Conservation (phyloP, 2,113 vertebrate genomes). For the Fregetta grallaria region DNA sequence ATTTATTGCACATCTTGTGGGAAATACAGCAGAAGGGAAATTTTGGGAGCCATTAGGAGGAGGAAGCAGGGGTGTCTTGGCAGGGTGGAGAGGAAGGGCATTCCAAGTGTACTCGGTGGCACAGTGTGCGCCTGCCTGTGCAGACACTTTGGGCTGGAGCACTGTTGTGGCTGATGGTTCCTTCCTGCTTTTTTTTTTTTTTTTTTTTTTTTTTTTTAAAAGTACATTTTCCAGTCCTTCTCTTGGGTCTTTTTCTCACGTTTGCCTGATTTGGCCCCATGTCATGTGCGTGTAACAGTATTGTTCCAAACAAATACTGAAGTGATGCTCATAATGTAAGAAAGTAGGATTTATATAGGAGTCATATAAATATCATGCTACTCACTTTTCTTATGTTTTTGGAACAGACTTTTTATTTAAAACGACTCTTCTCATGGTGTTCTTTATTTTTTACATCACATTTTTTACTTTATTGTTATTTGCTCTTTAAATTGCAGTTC, state of each 20-base stretch:
- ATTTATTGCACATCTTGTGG: background rate
- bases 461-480: background rate
- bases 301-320: background rate
- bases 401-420: background rate
- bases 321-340: background rate
- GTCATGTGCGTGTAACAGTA: background rate
- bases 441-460: background rate
- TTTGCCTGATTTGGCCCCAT: background rate
- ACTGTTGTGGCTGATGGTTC: background rate
- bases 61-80: background rate
- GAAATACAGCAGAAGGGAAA: background rate
- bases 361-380: background rate
- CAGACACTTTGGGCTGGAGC: background rate
- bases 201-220: background rate
- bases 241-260: background rate
- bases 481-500: background rate
- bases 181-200: background rate
- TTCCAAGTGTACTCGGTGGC: conserved; percentile 14
- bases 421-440: background rate
- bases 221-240: background rate
- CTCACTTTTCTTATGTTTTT: background rate
- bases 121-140: background rate
- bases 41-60: background rate
- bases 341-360: background rate
- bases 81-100: background rate